Evolutionary conservation across 2,113 vertebrate genomes (phyloP), one percentile per base, ranked within the genome.

Genomic region (Nipponia nippon): DNA sequence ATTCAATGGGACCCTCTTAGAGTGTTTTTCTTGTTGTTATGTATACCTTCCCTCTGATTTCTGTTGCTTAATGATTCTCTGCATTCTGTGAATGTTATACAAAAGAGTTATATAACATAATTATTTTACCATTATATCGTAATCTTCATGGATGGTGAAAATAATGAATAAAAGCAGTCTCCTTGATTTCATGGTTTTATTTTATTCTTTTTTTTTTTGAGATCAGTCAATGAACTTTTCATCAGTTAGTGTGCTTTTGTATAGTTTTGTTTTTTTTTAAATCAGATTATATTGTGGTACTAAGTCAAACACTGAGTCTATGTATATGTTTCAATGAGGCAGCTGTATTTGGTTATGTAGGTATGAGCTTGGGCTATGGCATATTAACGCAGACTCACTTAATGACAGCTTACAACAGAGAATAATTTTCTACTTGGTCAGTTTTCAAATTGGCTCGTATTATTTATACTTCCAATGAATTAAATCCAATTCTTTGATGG

Each of bases 1-100:
- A 44, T 52, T 26, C 0, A 0, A 32, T 44, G 59, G 3, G 6
- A 42, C 11, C 6, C 15, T 26, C n/a, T 67, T 40, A 75, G 9
- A 47, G 9, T 38, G 10, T 3, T 47, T 34, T 63, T 73, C 53
- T 87, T 36, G n/a, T 44, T 77, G 14, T n/a, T 87, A 30, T 7
- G 2, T 36, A 26, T 49, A 32, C 15, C 9, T 90, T 72, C 7
- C 4, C 7, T 47, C 11, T 18, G 3, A 52, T 81, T 85, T 62
- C 9, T 50, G 9, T 34, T 85, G 34, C 16, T n/a, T 82, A n/a
- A 66, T 34, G 21, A 50, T 76, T 76, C 13, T 83, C 44, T 59
- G 11, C 26, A 67, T 76, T 69, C 50, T 84, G 40, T 69, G 27
- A 42, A 44, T 78, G 77, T 81, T 42, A 34, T 65, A 69, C 22